Evolutionary conservation across 2,113 vertebrate genomes (phyloP).

Genomic region (Pollimyrus isidori): DNA sequence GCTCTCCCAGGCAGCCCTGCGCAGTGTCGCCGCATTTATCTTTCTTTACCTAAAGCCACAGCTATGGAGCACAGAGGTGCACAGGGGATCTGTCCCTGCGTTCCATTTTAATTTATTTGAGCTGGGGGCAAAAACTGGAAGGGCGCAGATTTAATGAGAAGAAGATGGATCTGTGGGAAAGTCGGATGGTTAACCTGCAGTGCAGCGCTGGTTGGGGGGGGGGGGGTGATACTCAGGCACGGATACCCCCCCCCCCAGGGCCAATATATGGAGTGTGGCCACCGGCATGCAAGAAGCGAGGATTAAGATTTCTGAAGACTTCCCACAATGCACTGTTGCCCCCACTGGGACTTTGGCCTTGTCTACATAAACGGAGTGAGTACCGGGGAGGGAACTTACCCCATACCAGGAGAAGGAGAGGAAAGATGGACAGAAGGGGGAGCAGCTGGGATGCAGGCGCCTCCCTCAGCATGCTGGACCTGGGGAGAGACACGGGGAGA

Average conservation of each 20-base stretch:
- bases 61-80: neutral
- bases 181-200: neutral
- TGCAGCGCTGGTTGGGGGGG: neutral
- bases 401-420: neutral
- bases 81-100: neutral
- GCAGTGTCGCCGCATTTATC: neutral
- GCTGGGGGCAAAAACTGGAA: neutral
- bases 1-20: neutral
- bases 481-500: neutral
- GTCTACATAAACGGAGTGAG: neutral
- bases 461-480: slow-evolving; percentile 4
- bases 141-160: neutral
- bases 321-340: neutral
- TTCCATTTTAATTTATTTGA: slow-evolving; percentile 11
- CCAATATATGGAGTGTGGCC: neutral
- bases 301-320: neutral
- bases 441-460: neutral
- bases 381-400: neutral
- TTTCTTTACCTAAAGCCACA: neutral
- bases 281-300: neutral
- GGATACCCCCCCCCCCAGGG: no score
- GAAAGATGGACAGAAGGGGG: neutral
- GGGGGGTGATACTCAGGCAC: neutral
- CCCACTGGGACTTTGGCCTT: neutral
- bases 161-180: neutral